These are phyloP conservation scores for Tiaroga cobitis DNA, from an alignment of 2,797 vertebrate genomes.

Conservation along the genomic window DNA sequence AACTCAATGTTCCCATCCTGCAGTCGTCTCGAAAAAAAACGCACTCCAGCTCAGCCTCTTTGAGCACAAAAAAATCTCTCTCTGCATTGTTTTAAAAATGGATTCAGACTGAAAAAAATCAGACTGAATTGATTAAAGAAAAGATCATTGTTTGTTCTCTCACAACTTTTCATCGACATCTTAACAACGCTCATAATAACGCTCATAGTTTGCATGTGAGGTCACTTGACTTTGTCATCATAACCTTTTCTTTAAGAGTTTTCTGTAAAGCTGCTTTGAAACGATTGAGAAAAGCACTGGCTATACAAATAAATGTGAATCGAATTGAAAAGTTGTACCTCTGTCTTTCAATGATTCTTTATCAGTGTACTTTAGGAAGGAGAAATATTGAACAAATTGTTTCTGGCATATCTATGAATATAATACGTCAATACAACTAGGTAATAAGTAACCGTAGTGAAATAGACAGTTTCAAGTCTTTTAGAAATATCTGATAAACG, in stretches of 20 bases:
- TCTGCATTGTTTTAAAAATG: not conserved
- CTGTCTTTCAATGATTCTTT: not conserved
- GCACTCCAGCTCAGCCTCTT: conserved; percentile 11
- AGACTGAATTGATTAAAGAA: not conserved
- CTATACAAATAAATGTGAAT: not conserved
- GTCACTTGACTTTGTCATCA: not conserved
- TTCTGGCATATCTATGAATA: not conserved
- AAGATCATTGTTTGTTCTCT: not conserved
- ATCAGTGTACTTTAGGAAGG: not conserved
- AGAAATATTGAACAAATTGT: not conserved
- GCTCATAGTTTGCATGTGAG: not conserved
- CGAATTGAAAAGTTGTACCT: not conserved
- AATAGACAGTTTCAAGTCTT: not conserved
- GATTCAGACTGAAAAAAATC: too few relatives aligned
- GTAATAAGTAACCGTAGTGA: not conserved
- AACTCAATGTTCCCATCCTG: conserved; percentile 31
- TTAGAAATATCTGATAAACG: not conserved
- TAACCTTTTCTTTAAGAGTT: conserved; percentile 4
- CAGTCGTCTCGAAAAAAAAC: conserved; percentile 1
- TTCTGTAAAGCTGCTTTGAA: not conserved
- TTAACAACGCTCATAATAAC: not conserved
- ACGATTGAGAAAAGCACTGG: not conserved
- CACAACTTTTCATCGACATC: not conserved
- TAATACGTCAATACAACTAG: not conserved
- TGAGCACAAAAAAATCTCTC: not conserved